Evolutionary conservation across 2,113 vertebrate species (phyloP).

Genomic region (Rallus limicola): DNA sequence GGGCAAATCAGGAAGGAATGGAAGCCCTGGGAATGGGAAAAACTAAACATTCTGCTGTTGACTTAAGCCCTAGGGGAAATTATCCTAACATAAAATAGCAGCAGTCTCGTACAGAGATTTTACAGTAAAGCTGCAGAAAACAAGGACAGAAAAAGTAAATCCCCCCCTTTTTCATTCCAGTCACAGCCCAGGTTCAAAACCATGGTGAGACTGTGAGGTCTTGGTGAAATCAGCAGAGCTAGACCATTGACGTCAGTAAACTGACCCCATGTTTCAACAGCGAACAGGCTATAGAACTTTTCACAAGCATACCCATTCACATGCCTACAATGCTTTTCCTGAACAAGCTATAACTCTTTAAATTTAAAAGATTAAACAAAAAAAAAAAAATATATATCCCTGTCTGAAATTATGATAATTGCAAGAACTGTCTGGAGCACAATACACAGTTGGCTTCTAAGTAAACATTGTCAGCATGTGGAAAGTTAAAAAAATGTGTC

Average conservation of each 20-base stretch:
- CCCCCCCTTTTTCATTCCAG: background rate
- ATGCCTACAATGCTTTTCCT: background rate
- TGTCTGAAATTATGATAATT: background rate
- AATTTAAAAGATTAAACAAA: background rate
- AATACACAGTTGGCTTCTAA: background rate
- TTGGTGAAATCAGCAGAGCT: background rate
- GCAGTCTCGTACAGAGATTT: background rate
- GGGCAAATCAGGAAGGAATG: slow-evolving; percentile 45
- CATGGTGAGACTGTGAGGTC: background rate
- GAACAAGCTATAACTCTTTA: background rate
- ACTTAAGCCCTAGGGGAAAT: background rate
- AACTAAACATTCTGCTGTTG: slow-evolving; percentile 2
- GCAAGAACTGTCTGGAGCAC: background rate
- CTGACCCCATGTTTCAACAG: accelerated
- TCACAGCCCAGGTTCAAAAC: background rate
- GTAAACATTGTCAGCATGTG: background rate
- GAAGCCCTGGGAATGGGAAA: background rate
- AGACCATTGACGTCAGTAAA: background rate
- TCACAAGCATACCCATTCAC: background rate
- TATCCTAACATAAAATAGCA: background rate
- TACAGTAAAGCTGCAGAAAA: background rate
- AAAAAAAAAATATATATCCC: background rate
- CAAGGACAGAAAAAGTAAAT: background rate
- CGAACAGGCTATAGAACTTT: background rate
- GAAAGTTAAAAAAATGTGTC: background rate